Evolutionary conservation across 2,113 vertebrate genomes (phyloP), one percentile per base, ranked within the genome.

Genomic region (Sceloporus undulatus): DNA sequence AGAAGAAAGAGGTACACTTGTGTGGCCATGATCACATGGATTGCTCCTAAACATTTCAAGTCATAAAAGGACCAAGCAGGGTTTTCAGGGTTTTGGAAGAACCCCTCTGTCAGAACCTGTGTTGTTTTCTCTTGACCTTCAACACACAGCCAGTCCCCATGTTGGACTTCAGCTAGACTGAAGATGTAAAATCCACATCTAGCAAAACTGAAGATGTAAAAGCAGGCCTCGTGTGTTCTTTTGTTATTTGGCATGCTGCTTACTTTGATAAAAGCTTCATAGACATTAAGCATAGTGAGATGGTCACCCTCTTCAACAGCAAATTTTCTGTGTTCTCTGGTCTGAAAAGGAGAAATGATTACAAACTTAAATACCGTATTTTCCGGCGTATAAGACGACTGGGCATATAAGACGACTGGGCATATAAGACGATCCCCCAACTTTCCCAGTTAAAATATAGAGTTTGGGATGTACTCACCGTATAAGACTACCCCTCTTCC

Each of bases 281-380:
- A 99, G 73, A 99, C 97, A 29, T 99, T 99, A 91, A 99, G 97
- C 99, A 99, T 99, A 68, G 99, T 99, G 88, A 99, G 98, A 88
- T 99, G 99, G 90, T 99, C 99, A 38, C 99, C 99, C 90, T 99
- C 99, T 13, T 98, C 98, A 85, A 99, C 99, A 29, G 99, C 98
- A 97, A 99, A 99, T 93, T 98, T 99, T 75, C 99, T 97, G 95
- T 99, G 98, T 88, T 98, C 97, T 84, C 98, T 97, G 13, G 97
- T 98, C 99, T 99, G 93, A 68, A 94, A 90, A 88, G 54, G 70
- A 87, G 21, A 91, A 86, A 86, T 0, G 7, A 81, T 84, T 9
- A 88, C 73, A 74, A 56, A 68, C 11, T 25, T 5, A 29, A 65
- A n/a, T 18, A n/a, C n/a, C n/a, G n/a, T n/a, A n/a, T n/a, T n/a